A percentile compares a stretch with the other conserved stretches of the same genome.
phyloP scores from a whole-genome alignment of 1,140 invertebrate species.

The Halictus rubicundus region DNA sequence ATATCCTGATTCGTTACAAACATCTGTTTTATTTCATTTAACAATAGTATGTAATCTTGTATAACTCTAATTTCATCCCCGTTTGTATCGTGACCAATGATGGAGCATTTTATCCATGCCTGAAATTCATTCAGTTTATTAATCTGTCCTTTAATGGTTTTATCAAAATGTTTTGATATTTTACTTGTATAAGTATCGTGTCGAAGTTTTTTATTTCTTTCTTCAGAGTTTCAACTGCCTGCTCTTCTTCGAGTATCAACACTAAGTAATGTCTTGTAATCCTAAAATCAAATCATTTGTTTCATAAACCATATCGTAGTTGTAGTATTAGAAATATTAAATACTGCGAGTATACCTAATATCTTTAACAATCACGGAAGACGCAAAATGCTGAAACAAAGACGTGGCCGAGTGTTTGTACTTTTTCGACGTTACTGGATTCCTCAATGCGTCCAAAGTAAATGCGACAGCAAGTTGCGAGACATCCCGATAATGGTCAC shows the following conservation, averaged over 20 bases:
- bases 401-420: conserved; percentile 71
- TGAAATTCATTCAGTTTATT: conserved; percentile 52
- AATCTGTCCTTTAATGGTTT: background rate
- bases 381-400: conserved; percentile 75
- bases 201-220: conserved; percentile 71
- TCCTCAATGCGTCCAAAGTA: conserved; percentile 72
- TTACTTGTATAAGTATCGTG: conserved; percentile 69
- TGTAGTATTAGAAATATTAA: conserved; percentile 27
- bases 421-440: conserved; percentile 68
- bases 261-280: conserved; percentile 71
- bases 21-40: conserved; percentile 69
- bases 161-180: conserved; percentile 1
- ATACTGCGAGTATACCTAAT: conserved; percentile 63
- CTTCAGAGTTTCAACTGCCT: conserved; percentile 57
- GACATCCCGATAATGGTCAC: conserved; percentile 68
- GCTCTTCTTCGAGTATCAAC: conserved; percentile 64
- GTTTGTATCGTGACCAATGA: conserved; percentile 65
- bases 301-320: conserved; percentile 25
- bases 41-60: conserved; percentile 65
- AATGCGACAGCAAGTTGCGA: conserved; percentile 74
- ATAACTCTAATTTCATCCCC: conserved; percentile 63
- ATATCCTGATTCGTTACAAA: conserved; percentile 61
- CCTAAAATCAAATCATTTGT: conserved; percentile 60
- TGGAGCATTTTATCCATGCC: conserved; percentile 76
- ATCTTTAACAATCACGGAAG: conserved; percentile 74